Base-by-base conservation (phyloP, 2,888 invertebrate species). In the Isotomurus palustris region DNA sequence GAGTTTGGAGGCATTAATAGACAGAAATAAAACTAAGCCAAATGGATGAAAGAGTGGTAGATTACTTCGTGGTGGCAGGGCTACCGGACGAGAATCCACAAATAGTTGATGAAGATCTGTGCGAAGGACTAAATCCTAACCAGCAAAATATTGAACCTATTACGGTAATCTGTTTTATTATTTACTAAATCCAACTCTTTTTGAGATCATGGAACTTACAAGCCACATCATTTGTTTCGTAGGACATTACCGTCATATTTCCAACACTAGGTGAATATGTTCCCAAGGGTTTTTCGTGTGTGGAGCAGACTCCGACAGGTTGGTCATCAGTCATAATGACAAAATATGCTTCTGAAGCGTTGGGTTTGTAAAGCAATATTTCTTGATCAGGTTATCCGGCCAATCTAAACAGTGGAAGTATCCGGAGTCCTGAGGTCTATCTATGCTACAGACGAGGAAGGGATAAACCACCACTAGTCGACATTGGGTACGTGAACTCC, bases 1-100 rank as follows among this genome's bases (percentile, higher is more conserved):
- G 5, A 17, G 8, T 14, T 17, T 40, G 40, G 19, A 40, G 40
- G n/a, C 40, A 8, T 40, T 6, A 40, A n/a, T 8, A 40, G 4
- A 32, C n/a, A 5, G 49, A 36, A 47, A 67, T 67, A 64, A 64
- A 67, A n/a, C n/a, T n/a, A n/a, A n/a, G n/a, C n/a, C n/a, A 5
- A 14, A 43, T 43, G 43, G 43, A 45, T 4, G 50, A 50, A 25
- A 49, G 50, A 40, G 90, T 96, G 64, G 95, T 92, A 24, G 97
- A 99, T 80, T 97, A 97, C 78, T 99, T 99, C 80, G 94, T 99
- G 69, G 90, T 97, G 62, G 95, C 96, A 74, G 97, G 97, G 27
- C 80, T 96, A 75, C 89, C 93, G 17, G 87, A 88, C 63, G 25
- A 25, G 6, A 82, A 85, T 73, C 85, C 87, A 27, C 84, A 87